phyloP scores from a whole-genome alignment of 2,888 invertebrate species.

The Drosophila conformis region DNA sequence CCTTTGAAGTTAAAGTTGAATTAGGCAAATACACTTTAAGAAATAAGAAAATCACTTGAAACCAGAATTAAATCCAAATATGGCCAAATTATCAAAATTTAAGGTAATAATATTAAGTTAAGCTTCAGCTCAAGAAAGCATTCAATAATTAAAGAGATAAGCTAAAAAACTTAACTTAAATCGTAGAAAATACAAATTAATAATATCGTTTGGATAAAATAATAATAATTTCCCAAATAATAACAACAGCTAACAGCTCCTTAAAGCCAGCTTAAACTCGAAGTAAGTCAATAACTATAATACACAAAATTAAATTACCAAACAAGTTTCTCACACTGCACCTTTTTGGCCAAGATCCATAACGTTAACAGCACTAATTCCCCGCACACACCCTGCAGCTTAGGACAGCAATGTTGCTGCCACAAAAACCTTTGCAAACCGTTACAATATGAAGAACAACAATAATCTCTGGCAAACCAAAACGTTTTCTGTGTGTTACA shows the following conservation, averaged over 20 bases:
- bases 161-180: neutral
- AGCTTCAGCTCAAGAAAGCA: neutral
- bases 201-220: neutral
- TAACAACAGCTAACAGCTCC: neutral
- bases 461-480: conserved; percentile 48
- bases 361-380: conserved; percentile 22
- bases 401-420: conserved; percentile 20
- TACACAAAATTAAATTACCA: neutral
- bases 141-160: neutral
- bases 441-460: conserved; percentile 59
- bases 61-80: neutral
- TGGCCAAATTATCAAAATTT: neutral
- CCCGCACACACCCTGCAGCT: neutral
- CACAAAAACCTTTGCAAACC: conserved; percentile 40
- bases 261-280: neutral
- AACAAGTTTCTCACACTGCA: conserved; percentile 32
- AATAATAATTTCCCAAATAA: neutral
- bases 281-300: neutral
- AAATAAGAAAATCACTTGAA: conserved; percentile 18
- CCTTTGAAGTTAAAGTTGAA: conserved; percentile 65
- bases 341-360: conserved; percentile 29
- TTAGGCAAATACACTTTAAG: conserved; percentile 50
- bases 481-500: conserved; percentile 59
- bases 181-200: neutral
- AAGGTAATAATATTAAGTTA: neutral